A percentile compares a stretch with the other conserved stretches of the same genome.
These are phyloP conservation scores for Drosophila repleta DNA, from an alignment of 1,140 invertebrate species.

Conservation along the genomic window DNA sequence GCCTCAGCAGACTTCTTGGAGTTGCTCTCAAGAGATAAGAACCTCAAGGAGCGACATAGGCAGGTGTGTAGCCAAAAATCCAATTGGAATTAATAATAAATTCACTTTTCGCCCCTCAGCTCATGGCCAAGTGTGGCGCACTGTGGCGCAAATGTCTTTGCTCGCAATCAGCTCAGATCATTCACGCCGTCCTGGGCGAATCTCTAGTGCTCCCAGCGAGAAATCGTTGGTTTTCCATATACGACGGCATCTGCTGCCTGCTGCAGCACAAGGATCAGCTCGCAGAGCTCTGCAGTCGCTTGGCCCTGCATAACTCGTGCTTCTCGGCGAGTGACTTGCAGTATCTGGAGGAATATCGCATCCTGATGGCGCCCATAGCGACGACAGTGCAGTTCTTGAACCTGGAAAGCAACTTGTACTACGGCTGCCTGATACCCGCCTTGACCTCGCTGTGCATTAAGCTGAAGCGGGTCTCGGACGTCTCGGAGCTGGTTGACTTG, in stretches of 20 bases:
- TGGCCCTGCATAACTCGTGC: conserved; percentile 26
- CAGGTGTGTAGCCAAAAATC: neutral
- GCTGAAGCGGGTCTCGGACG: conserved; percentile 25
- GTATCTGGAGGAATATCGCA: conserved; percentile 37
- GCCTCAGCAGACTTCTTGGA: conserved; percentile 21
- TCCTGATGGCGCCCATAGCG: conserved; percentile 30
- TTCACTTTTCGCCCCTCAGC: conserved; percentile 5
- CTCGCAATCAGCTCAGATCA: neutral
- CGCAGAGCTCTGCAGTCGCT: conserved; percentile 18
- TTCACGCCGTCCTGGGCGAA: conserved; percentile 5
- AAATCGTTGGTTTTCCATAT: conserved; percentile 33
- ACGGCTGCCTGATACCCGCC: conserved; percentile 36
- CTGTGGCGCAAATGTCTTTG: conserved; percentile 25
- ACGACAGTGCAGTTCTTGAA: conserved; percentile 33
- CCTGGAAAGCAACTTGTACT: conserved; percentile 29
- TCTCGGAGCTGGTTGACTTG: conserved; percentile 8
- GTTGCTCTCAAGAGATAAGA: conserved; percentile 1
- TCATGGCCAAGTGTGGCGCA: conserved; percentile 25
- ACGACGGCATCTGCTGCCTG: conserved; percentile 30
- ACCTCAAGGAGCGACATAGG: conserved; percentile 21
- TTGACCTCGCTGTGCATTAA: conserved; percentile 38
- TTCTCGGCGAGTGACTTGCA: conserved; percentile 26
- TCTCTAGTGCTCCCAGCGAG: neutral
- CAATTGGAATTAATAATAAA: no score
- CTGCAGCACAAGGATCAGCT: conserved; percentile 29